Conservation (phyloP, 2,113 vertebrate species). For the Percina caprodes region DNA sequence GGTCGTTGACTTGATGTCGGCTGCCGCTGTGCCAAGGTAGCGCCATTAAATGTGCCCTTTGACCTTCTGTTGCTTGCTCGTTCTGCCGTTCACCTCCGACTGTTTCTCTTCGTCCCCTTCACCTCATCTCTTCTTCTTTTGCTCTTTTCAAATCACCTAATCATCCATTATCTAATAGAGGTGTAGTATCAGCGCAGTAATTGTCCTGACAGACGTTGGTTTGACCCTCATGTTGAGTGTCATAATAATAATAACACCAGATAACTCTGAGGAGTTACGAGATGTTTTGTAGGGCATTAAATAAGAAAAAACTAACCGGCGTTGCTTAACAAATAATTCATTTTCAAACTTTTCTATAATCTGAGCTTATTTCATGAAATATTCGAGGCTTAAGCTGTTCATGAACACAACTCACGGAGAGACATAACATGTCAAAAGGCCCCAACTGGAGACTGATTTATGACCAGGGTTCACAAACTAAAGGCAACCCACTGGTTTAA, state of each 20-base stretch:
- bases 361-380: not conserved
- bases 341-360: not conserved
- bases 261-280: not conserved
- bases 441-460: too few relatives aligned
- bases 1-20: conserved; percentile 12
- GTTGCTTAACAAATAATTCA: not conserved
- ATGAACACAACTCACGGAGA: not conserved
- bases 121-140: not conserved
- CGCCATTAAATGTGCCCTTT: conserved; percentile 14
- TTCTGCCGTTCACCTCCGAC: not conserved
- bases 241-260: not conserved
- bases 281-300: not conserved
- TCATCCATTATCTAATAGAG: not conserved
- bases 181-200: not conserved
- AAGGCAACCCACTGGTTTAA: too few relatives aligned
- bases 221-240: not conserved
- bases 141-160: not conserved
- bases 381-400: not conserved
- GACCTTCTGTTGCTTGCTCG: not conserved
- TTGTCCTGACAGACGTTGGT: not conserved
- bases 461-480: too few relatives aligned
- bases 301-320: not conserved
- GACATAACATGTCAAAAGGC: too few relatives aligned
- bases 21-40: not conserved
- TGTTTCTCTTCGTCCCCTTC: not conserved